Percentiles rank a stretch among this genome's conserved stretches.
Conservation (phyloP, 2,888 invertebrate genomes). For the Plebejus argus region DNA sequence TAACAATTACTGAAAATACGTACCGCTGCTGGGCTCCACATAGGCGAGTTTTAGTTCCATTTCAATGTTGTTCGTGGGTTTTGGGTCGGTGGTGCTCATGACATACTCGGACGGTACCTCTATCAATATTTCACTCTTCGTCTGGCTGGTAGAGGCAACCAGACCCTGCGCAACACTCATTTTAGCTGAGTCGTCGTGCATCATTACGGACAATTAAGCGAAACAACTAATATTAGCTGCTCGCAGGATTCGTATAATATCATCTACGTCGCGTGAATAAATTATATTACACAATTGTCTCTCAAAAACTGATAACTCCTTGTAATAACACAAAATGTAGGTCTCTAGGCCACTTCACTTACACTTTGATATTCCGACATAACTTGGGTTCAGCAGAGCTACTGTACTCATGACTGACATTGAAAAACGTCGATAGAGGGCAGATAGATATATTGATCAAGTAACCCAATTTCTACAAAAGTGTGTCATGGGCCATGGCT, state of each 20-base stretch:
- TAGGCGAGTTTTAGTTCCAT: slow-evolving; percentile 83
- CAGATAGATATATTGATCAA: slow-evolving; percentile 68
- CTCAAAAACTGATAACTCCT: slow-evolving; percentile 60
- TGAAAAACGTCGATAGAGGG: slow-evolving; percentile 81
- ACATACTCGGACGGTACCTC: slow-evolving; percentile 72
- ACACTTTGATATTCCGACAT: slow-evolving; percentile 89
- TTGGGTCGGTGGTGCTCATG: slow-evolving; percentile 69
- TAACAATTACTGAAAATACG: slow-evolving; percentile 49
- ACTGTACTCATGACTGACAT: slow-evolving; percentile 84
- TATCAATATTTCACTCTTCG: slow-evolving; percentile 69
- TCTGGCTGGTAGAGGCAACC: slow-evolving; percentile 83
- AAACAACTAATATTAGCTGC: slow-evolving; percentile 61
- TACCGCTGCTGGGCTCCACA: slow-evolving; percentile 82
- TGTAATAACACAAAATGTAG: slow-evolving; percentile 85
- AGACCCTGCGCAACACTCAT: slow-evolving; percentile 85
- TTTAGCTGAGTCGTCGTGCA: slow-evolving; percentile 86
- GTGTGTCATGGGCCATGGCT: slow-evolving; percentile 75
- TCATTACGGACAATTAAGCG: slow-evolving; percentile 73
- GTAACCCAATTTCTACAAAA: slow-evolving; percentile 69
- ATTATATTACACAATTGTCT: slow-evolving; percentile 82
- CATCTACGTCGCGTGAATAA: slow-evolving; percentile 68
- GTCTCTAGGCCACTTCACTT: slow-evolving; percentile 94
- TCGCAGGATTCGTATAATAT: slow-evolving; percentile 56
- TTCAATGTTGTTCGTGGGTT: slow-evolving; percentile 75
- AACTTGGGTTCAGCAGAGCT: slow-evolving; percentile 86